A percentile compares a stretch with the other conserved stretches of the same genome.
Evolutionary conservation across 2,797 vertebrate genomes (phyloP).

Genomic region (Spinibarbus caldwelli): DNA sequence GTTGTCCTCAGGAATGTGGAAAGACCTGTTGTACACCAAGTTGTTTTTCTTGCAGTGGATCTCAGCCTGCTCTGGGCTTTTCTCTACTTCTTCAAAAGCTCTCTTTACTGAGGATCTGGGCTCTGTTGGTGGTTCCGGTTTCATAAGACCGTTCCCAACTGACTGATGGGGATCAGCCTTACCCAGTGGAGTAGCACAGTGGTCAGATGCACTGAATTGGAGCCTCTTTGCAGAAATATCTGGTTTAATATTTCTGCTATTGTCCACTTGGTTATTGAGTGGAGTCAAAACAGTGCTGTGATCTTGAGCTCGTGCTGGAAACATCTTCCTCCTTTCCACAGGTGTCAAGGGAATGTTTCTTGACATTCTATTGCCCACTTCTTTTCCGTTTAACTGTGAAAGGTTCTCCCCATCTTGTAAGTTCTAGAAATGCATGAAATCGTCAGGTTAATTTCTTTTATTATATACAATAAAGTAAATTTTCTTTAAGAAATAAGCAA

Average conservation of each 20-base stretch:
- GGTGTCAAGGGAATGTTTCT: background rate
- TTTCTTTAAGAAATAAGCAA: background rate
- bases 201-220: slow-evolving; percentile 37
- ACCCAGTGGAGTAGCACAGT: background rate
- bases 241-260: slow-evolving; percentile 68
- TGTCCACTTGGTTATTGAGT: background rate
- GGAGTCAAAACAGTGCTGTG: slow-evolving; percentile 9
- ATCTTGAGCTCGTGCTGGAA: slow-evolving; percentile 49
- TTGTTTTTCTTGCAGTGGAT: slow-evolving; percentile 82
- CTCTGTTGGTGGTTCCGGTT: slow-evolving; percentile 53
- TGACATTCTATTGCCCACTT: background rate
- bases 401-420: slow-evolving; percentile 71
- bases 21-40: slow-evolving; percentile 76
- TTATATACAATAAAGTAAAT: background rate
- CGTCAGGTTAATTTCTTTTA: background rate
- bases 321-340: slow-evolving; percentile 25
- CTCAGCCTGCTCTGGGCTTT: slow-evolving; percentile 79
- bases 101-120: slow-evolving; percentile 82
- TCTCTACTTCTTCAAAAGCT: slow-evolving; percentile 85
- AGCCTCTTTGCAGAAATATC: slow-evolving; percentile 63
- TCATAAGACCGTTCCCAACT: background rate
- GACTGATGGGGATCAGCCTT: slow-evolving; percentile 19
- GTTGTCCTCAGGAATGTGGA: slow-evolving; percentile 68
- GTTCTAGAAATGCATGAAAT: slow-evolving; percentile 37
- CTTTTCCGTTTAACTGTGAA: slow-evolving; percentile 44